Evolutionary conservation across 2,113 vertebrate species (phyloP).

Genomic region (Onychostruthus taczanowskii): DNA sequence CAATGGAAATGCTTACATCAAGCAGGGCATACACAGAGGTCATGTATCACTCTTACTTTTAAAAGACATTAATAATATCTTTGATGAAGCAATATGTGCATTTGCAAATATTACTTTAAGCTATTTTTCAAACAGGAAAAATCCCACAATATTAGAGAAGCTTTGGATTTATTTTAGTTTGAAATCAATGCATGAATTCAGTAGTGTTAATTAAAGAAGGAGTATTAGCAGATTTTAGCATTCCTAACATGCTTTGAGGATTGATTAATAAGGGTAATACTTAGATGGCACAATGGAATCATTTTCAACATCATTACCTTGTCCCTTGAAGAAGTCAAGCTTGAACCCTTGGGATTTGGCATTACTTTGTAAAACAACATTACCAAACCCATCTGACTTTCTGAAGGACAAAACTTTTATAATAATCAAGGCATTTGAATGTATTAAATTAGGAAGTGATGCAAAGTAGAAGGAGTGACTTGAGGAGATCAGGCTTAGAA

Average conservation of each 20-base stretch:
- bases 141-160: not conserved
- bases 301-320: constrained; percentile 66
- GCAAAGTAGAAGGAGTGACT: not conserved
- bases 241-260: constrained; percentile 39
- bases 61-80: not conserved
- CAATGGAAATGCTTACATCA: not conserved
- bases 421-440: not conserved
- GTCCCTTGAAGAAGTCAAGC: constrained; percentile 24
- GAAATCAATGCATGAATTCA: not conserved
- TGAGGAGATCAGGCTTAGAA: not conserved
- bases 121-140: not conserved
- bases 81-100: not conserved
- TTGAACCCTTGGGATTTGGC: constrained; percentile 11
- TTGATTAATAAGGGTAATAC: constrained; percentile 44
- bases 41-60: not conserved
- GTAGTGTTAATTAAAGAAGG: constrained; percentile 38
- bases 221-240: constrained; percentile 11
- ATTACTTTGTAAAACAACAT: constrained; percentile 17
- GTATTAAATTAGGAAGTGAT: not conserved
- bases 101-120: not conserved
- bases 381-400: constrained; percentile 22
- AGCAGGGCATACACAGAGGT: not conserved
- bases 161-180: not conserved
- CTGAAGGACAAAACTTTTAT: constrained; percentile 39
- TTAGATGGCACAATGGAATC: constrained; percentile 30